A percentile compares a stretch with the other conserved stretches of the same genome.
Evolutionary conservation across 2,797 vertebrate genomes (phyloP).

Genomic region (Enteromius afrohamiltoni): DNA sequence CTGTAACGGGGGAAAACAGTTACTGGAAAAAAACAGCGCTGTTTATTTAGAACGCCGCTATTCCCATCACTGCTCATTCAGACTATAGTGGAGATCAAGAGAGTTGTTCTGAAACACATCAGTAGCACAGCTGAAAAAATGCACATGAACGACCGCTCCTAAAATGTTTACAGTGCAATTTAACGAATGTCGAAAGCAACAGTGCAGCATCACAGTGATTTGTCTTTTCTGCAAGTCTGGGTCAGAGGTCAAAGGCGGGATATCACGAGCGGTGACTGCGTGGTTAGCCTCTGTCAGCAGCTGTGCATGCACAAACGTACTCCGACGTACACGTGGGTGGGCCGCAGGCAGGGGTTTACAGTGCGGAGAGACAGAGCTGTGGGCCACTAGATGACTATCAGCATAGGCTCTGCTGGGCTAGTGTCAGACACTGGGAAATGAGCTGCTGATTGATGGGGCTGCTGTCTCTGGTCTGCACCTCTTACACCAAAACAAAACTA

Average conservation of each 20-base stretch:
- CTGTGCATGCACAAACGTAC: slow-evolving; percentile 60
- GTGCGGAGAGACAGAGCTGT: slow-evolving; percentile 75
- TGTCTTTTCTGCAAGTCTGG: slow-evolving; percentile 41
- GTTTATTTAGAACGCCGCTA: too few relatives aligned
- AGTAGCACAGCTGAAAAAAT: too few relatives aligned
- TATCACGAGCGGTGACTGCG: slow-evolving; percentile 71
- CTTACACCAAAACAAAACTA: slow-evolving; percentile 35
- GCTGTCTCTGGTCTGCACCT: slow-evolving; percentile 59
- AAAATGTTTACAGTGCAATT: not conserved
- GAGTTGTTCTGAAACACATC: not conserved
- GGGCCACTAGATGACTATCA: slow-evolving; percentile 80
- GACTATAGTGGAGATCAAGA: slow-evolving; percentile 6
- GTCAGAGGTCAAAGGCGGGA: slow-evolving; percentile 60
- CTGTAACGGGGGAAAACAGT: too few relatives aligned
- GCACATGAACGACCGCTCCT: not conserved
- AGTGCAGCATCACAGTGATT: slow-evolving; percentile 21
- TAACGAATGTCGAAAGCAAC: not conserved
- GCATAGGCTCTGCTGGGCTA: slow-evolving; percentile 49
- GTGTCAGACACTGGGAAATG: slow-evolving; percentile 37
- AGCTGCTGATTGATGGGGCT: slow-evolving; percentile 59
- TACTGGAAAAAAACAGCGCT: too few relatives aligned
- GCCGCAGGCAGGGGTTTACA: slow-evolving; percentile 77
- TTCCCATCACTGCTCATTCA: not conserved
- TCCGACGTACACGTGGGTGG: slow-evolving; percentile 71
- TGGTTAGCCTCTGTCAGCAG: slow-evolving; percentile 79